Base-by-base conservation (phyloP, 2,888 invertebrate genomes). In the Andrena flavipes region DNA sequence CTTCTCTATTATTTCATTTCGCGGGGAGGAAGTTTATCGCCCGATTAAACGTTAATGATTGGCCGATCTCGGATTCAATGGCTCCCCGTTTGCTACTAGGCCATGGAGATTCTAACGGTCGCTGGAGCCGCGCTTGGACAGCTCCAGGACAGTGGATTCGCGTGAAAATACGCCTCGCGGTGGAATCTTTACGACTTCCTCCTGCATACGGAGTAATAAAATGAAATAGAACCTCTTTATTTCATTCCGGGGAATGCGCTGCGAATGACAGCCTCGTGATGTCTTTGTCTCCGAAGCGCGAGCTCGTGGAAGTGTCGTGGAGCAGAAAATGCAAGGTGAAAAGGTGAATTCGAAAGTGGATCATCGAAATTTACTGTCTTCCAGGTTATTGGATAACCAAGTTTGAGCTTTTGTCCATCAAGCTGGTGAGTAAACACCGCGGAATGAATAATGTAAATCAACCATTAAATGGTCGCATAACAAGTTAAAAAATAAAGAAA, bases 121-220 rank as follows among this genome's bases (percentile, higher is more conserved):
- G 51, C 1, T 20, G 30, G 62, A 16, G 8, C 7, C 30, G 60
- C 23, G 56, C 33, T 56, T 23, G 23, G 8, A 26, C 54, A 42
- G 69, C 56, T 29, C 6, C 54, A n/a, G 49, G 35, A 56, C 69
- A 59, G 20, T n/a, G 59, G 56, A 70, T 70, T 59, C 42, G 56
- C 69, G 69, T 10, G 59, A 59, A 70, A 70, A 35, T 20, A 59
- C 69, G 29, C 30, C 33, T n/a, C n/a, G 10, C 8, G 26, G 5
- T 16, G 33, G n/a, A 35, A 7, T 13, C 59, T 70, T 70, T 73
- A 70, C 69, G 69, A 70, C 64, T 51, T 54, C 51, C 72, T 35
- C 33, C 62, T 33, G 62, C 49, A 49, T 16, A 20, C 13, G 30
- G n/a, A 10, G 26, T 13, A 35, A 42, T 63, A 51, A 73, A 64